phyloP scores from a whole-genome alignment of 2,888 invertebrate species.

The Epistrophella euchroma region DNA sequence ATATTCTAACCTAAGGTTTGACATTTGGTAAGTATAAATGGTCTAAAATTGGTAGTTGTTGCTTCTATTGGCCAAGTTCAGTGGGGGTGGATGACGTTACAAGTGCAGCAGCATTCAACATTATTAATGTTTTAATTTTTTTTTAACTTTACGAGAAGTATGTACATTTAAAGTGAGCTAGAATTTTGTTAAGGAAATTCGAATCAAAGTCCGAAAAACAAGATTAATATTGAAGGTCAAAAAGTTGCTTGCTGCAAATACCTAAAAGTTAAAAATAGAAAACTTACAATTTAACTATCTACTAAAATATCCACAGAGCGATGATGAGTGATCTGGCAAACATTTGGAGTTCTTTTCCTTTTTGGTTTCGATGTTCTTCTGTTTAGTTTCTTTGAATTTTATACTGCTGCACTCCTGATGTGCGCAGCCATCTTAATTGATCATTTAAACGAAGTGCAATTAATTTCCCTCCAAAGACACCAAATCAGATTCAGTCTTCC shows the following conservation, averaged over 20 bases:
- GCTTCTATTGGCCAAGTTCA: too few relatives aligned
- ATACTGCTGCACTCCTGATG: constrained; percentile 30
- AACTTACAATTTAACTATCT: neutral
- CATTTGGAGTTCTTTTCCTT: neutral
- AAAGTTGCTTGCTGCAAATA: neutral
- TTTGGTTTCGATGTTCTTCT: constrained; percentile 3
- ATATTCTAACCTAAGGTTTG: too few relatives aligned
- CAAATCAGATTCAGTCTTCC: constrained; percentile 74
- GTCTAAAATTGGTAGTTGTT: too few relatives aligned
- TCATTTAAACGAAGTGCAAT: constrained; percentile 75
- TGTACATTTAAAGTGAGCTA: too few relatives aligned
- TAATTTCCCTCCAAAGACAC: constrained; percentile 74
- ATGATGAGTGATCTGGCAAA: neutral
- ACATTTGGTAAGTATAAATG: too few relatives aligned
- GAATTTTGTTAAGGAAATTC: too few relatives aligned
- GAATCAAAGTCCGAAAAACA: neutral
- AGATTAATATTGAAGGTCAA: neutral
- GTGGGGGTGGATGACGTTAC: too few relatives aligned
- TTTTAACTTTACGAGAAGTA: too few relatives aligned
- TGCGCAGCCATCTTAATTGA: constrained; percentile 69
- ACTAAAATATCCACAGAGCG: neutral
- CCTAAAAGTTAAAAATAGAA: neutral
- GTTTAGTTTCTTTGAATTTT: constrained; percentile 44
- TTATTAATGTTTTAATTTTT: too few relatives aligned
- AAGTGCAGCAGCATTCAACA: too few relatives aligned